phyloP scores from a whole-genome alignment of 2,888 invertebrate species.

The Cantharis lateralis region DNA sequence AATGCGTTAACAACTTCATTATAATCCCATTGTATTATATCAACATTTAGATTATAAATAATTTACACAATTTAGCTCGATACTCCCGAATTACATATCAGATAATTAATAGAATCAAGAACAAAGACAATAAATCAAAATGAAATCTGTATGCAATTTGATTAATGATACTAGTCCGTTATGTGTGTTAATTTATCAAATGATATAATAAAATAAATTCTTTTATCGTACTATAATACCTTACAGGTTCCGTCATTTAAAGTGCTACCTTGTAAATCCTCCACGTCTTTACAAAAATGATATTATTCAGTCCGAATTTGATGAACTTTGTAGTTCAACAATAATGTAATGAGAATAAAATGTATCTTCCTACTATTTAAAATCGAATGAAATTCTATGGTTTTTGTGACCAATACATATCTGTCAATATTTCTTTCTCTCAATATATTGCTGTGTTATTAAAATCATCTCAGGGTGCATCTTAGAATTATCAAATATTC shows the following conservation, averaged over 20 bases:
- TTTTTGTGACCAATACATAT: no score
- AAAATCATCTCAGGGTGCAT: no score
- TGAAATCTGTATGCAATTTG: background rate
- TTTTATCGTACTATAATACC: background rate
- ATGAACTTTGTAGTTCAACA: background rate
- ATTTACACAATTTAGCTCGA: background rate
- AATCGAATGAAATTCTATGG: no score
- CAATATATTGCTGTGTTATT: no score
- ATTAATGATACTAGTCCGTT: background rate
- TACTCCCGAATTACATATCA: background rate
- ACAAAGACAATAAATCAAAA: background rate
- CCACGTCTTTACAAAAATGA: background rate
- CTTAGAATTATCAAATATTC: no score
- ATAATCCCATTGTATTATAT: background rate
- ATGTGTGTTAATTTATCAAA: background rate
- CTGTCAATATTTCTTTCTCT: no score
- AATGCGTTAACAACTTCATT: background rate
- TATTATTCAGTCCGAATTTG: background rate
- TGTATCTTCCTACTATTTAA: no score
- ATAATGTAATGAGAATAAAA: background rate
- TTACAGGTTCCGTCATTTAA: background rate
- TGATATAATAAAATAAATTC: background rate
- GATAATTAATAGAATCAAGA: background rate
- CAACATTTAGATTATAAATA: background rate
- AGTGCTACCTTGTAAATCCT: background rate